Percentiles rank a stretch among this genome's conserved stretches.
These are phyloP conservation scores for Brachionus rotundiformis DNA, from an alignment of 1,140 invertebrate species.

Conservation along the genomic window DNA sequence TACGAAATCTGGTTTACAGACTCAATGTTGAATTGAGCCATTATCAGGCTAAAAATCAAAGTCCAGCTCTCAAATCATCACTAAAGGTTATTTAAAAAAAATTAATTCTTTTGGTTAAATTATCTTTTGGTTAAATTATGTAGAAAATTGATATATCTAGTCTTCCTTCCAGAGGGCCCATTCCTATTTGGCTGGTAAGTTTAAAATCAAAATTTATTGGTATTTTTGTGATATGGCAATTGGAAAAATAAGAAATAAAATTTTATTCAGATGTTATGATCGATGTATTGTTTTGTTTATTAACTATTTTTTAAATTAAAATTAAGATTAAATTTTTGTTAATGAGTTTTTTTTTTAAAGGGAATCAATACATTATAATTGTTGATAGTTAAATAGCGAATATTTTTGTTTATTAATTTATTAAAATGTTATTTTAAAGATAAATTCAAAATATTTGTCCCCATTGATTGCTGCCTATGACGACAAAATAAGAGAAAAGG, in stretches of 20 bases:
- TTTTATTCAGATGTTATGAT: no score
- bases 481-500: conserved; percentile 36
- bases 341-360: no score
- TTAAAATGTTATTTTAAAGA: neutral
- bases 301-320: neutral
- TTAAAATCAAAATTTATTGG: no score
- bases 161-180: neutral
- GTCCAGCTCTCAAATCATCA: neutral
- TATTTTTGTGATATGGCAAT: no score
- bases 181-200: conserved; percentile 47
- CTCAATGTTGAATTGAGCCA: conserved; percentile 32
- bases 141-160: conserved; percentile 36
- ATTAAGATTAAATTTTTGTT: no score
- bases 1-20: conserved; percentile 33
- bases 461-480: conserved; percentile 38
- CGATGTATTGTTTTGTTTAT: no score
- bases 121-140: neutral
- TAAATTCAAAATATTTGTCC: conserved; percentile 48
- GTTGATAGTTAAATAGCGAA: no score
- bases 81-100: neutral
- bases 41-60: conserved; percentile 40
- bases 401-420: neutral
- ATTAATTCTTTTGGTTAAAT: neutral
- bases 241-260: no score
- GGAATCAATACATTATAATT: no score